A percentile compares a stretch with the other conserved stretches of the same genome.
These are phyloP conservation scores for Carterocephalus palaemon DNA, from an alignment of 2,888 invertebrate genomes.

Conservation along the genomic window DNA sequence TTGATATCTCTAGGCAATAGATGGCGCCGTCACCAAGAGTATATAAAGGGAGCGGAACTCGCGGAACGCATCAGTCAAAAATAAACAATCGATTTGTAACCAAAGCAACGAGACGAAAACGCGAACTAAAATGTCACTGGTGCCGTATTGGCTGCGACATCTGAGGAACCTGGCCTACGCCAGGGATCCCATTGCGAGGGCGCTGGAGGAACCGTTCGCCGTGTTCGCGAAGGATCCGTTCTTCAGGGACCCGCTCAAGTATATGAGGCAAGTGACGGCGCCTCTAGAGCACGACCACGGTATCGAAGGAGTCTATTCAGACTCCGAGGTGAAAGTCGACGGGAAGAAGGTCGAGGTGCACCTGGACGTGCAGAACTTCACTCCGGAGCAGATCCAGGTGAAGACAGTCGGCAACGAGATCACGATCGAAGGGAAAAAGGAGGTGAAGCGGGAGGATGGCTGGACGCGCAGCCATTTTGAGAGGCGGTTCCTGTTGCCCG, in stretches of 20 bases:
- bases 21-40: constrained; percentile 42
- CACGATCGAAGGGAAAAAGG: constrained; percentile 88
- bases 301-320: constrained; percentile 74
- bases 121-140: constrained; percentile 67
- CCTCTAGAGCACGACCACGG: constrained; percentile 52
- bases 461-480: constrained; percentile 87
- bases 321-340: constrained; percentile 77
- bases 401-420: constrained; percentile 86
- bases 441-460: constrained; percentile 86
- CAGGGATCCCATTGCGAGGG: constrained; percentile 55
- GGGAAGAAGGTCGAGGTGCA: constrained; percentile 85
- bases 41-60: constrained; percentile 48
- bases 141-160: constrained; percentile 70
- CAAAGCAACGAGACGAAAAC: constrained; percentile 25
- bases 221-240: constrained; percentile 60
- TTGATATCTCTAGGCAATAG: constrained; percentile 48
- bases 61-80: constrained; percentile 38
- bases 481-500: constrained; percentile 85
- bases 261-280: constrained; percentile 46
- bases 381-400: constrained; percentile 87
- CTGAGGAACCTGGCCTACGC: constrained; percentile 52
- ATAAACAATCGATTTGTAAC: constrained; percentile 34
- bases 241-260: constrained; percentile 63
- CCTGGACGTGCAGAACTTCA: constrained; percentile 87
- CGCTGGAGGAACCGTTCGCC: constrained; percentile 58